These are phyloP conservation scores for Monomorium pharaonis DNA, from an alignment of 1,140 invertebrate genomes.

Conservation along the genomic window DNA sequence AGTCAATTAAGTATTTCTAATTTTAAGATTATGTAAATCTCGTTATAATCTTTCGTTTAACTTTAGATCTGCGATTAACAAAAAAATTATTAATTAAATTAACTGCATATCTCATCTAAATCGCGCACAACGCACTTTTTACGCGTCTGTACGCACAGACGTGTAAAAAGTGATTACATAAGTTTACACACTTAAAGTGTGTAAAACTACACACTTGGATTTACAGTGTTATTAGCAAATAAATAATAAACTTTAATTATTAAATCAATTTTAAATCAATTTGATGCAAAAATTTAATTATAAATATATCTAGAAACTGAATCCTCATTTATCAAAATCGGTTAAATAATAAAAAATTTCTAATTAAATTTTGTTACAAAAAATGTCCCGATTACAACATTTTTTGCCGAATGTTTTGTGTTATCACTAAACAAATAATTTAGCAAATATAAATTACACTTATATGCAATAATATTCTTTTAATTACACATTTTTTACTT, in stretches of 20 bases:
- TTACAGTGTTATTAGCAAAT: background rate
- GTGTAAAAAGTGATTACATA: too few relatives aligned
- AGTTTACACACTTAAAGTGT: too few relatives aligned
- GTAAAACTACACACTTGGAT: too few relatives aligned
- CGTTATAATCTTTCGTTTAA: too few relatives aligned
- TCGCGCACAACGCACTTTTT: too few relatives aligned
- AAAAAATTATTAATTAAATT: too few relatives aligned
- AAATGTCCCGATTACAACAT: background rate
- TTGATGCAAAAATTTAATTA: background rate
- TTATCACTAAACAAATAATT: background rate
- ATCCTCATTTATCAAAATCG: background rate
- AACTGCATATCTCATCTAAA: too few relatives aligned
- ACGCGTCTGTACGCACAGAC: too few relatives aligned
- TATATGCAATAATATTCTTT: background rate
- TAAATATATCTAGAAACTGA: background rate
- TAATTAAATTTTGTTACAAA: background rate
- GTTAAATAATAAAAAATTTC: background rate
- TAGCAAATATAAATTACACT: background rate
- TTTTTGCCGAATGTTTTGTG: background rate
- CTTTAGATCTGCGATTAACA: too few relatives aligned
- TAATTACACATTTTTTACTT: background rate
- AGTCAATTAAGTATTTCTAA: background rate
- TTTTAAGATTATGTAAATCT: background rate
- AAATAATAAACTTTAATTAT: background rate
- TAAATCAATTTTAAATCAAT: background rate